phyloP scores from a whole-genome alignment of 2,888 invertebrate species.

The Dysmachus trigonus region DNA sequence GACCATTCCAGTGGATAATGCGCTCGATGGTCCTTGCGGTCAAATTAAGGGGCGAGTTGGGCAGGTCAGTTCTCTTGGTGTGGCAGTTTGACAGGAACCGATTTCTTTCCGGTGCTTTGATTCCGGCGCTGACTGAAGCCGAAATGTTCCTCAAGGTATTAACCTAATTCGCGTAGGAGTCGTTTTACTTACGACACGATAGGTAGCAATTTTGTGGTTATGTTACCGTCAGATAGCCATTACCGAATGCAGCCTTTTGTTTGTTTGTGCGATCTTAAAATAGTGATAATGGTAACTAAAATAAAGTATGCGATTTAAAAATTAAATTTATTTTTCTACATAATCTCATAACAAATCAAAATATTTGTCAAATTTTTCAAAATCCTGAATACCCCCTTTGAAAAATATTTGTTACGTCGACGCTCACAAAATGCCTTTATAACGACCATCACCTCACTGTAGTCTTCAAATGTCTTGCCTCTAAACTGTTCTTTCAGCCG shows the following conservation, averaged over 20 bases:
- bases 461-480: no score
- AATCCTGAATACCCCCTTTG: no score
- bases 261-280: background rate
- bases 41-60: background rate
- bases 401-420: no score
- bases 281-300: no score
- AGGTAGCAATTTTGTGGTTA: background rate
- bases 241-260: background rate
- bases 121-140: background rate
- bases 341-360: no score
- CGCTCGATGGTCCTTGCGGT: background rate
- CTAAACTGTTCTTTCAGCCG: no score
- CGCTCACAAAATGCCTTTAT: no score
- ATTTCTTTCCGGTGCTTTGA: background rate
- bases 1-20: background rate
- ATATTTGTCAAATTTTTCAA: no score
- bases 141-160: background rate
- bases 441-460: no score
- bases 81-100: background rate
- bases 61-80: background rate
- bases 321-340: no score
- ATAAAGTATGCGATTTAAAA: no score
- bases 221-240: background rate
- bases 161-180: background rate
- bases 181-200: background rate